phyloP scores from a whole-genome alignment of 2,113 vertebrate genomes.

The Albula goreensis region DNA sequence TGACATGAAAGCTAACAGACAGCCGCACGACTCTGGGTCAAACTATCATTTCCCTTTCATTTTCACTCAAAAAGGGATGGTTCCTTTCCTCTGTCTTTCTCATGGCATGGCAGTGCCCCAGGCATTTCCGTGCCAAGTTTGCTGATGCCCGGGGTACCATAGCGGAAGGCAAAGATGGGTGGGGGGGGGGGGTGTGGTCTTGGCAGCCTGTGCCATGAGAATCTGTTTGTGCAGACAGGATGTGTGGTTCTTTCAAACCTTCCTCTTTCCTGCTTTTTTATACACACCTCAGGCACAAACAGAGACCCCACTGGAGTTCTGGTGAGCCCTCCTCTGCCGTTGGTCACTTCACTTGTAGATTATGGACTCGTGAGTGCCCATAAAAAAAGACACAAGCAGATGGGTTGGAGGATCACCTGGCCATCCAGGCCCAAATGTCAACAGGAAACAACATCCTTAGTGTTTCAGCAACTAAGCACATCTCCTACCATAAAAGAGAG shows the following conservation, averaged over 20 bases:
- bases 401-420: neutral
- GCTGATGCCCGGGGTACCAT: neutral
- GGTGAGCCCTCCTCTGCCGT: neutral
- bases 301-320: neutral
- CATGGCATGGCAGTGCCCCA: neutral
- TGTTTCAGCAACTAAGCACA: neutral
- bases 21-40: neutral
- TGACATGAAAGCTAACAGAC: neutral
- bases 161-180: neutral
- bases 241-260: neutral
- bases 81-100: neutral
- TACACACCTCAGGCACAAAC: neutral
- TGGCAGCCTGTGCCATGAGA: neutral
- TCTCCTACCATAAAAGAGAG: neutral
- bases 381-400: neutral
- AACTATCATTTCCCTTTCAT: neutral
- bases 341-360: neutral
- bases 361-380: neutral
- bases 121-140: neutral
- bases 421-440: neutral
- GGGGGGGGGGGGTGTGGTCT: neutral
- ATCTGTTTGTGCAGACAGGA: conserved; percentile 16
- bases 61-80: neutral
- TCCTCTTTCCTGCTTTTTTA: neutral
- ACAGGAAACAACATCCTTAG: neutral